A percentile compares a stretch with the other conserved stretches of the same genome.
Conservation (phyloP, 2,888 invertebrate species). For the Euproctis similis region DNA sequence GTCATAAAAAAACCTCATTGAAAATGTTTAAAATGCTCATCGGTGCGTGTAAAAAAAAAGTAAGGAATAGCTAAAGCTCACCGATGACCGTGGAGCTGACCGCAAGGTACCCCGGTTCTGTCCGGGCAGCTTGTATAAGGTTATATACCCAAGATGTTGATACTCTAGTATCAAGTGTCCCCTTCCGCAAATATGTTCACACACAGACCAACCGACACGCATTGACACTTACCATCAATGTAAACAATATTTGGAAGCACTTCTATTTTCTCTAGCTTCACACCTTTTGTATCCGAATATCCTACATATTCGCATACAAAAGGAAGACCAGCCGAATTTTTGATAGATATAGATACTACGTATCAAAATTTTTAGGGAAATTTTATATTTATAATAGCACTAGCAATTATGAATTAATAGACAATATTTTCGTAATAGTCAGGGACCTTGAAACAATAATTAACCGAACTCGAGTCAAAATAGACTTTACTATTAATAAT, state of each 20-base stretch:
- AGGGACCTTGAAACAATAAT: no score
- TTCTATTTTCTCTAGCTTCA: no score
- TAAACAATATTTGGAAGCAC: no score
- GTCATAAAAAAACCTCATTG: neutral
- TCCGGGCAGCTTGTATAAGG: neutral
- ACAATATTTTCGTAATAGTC: no score
- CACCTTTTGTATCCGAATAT: no score
- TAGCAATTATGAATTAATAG: no score
- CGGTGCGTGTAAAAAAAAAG: conserved; percentile 1
- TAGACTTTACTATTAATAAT: conserved; percentile 3
- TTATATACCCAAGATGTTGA: conserved; percentile 1
- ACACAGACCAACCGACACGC: conserved; percentile 26
- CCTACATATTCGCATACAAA: no score
- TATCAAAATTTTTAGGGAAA: no score
- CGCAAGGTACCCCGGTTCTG: conserved; percentile 3
- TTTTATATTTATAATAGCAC: no score
- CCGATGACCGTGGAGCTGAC: conserved; percentile 3
- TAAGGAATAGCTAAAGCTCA: conserved; percentile 7
- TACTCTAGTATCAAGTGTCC: conserved; percentile 35
- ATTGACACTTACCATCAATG: conserved; percentile 27
- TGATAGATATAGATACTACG: no score
- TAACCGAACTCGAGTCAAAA: no score
- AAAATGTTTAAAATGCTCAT: neutral
- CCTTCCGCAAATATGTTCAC: conserved; percentile 47
- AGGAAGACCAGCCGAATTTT: no score